Evolutionary conservation across 1,140 invertebrate species (phyloP), one percentile per base, ranked within the genome.

Genomic region (Gonioctena quinquepunctata): DNA sequence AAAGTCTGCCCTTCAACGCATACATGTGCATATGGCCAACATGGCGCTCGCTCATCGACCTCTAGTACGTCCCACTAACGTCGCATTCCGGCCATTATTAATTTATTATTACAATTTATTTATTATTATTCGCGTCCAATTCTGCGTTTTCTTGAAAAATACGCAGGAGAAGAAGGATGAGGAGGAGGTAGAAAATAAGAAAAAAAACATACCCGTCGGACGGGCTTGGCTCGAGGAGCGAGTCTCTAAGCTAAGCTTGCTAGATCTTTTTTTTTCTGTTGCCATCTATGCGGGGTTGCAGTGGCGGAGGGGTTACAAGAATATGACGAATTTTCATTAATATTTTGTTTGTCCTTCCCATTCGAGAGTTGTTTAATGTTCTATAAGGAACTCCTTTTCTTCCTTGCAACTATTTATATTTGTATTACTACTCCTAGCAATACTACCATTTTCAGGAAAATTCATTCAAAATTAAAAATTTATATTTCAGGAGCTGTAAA

Each of bases 41-140:
- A n/a, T n/a, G n/a, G n/a, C n/a, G n/a, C n/a, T n/a, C 33, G 54
- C 54, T 21, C 52, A 57, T 57, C 54, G 54, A 57, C 54, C 54
- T 57, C n/a, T 57, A 25, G 54, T 25, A 23, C 11, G 21, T 13
- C 25, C 54, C 54, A 21, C 21, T 16, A 22, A 13, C 54, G 54
- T 57, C n/a, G 54, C 54, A 57, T 57, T 57, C 54, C 54, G 16
- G 33, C 33, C 25, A 21, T 23, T 57, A 57, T 57, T 57, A 57
- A 57, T 57, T 57, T 57, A 57, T 57, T 57, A 57, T 57, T 57
- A 57, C 54, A 57, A 57, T 57, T 57, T 57, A 57, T 57, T 57
- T 57, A 57, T 57, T 42, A 42, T 42, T 57, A 57, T 57, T 57
- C 54, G 54, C 54, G 21, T 21, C 21, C 19, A 25, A 21, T 21